phyloP scores from a whole-genome alignment of 2,113 vertebrate species.

The Irena cyanogastra region DNA sequence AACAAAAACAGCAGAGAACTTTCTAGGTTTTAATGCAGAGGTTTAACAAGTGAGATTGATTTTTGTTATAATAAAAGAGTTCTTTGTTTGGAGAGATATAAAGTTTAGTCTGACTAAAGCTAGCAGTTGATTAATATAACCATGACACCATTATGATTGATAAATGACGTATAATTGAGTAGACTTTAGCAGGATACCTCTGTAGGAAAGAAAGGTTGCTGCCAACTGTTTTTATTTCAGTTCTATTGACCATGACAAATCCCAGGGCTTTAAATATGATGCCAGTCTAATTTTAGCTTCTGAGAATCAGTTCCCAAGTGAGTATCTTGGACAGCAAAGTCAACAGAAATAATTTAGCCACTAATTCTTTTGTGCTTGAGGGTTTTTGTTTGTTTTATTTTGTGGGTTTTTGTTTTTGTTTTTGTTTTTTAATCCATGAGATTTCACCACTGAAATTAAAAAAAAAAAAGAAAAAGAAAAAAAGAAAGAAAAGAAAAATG shows the following conservation, averaged over 20 bases:
- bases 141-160: background rate
- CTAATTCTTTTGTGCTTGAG: background rate
- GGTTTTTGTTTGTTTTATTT: background rate
- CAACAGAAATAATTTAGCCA: background rate
- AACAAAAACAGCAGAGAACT: background rate
- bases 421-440: background rate
- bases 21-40: background rate
- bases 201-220: background rate
- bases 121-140: background rate
- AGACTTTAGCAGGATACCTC: background rate
- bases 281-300: background rate
- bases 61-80: background rate
- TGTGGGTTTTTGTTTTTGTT: background rate
- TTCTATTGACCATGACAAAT: background rate
- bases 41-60: background rate
- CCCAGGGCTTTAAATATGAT: background rate
- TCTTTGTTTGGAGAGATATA: background rate
- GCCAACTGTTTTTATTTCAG: background rate
- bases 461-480: background rate
- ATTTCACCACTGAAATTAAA: background rate
- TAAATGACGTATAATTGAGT: background rate
- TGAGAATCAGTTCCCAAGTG: background rate
- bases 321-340: background rate
- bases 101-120: background rate
- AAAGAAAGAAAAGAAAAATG: background rate